Evolutionary conservation across 2,113 vertebrate species (phyloP).

Genomic region (Tenebrosternarchus preto): DNA sequence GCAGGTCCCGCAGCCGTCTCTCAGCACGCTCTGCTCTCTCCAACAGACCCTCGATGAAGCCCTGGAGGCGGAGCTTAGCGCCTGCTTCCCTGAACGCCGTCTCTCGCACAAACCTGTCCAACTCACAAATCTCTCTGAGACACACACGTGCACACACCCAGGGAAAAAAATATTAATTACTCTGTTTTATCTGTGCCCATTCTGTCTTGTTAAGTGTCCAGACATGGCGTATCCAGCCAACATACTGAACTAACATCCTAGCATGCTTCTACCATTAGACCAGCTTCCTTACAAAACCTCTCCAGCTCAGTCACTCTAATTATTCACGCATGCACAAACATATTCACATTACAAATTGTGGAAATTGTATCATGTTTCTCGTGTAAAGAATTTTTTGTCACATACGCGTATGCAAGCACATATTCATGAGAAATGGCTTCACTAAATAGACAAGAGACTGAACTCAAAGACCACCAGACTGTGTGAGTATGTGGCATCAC

Average conservation of each 20-base stretch:
- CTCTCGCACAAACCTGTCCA: conserved; percentile 88
- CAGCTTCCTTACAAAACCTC: no score
- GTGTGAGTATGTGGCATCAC: conserved; percentile 19
- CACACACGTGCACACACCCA: conserved; percentile 20
- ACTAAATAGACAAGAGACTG: background rate
- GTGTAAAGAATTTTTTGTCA: no score
- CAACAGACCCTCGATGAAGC: conserved; percentile 91
- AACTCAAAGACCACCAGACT: conserved; percentile 17
- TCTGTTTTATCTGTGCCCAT: background rate
- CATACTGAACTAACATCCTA: no score
- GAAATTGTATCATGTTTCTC: no score
- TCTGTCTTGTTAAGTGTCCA: no score
- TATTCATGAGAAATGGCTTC: background rate
- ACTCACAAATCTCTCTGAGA: conserved; percentile 86
- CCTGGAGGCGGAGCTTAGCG: conserved; percentile 88
- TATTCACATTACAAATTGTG: no score
- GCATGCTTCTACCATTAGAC: no score
- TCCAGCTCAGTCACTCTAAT: background rate
- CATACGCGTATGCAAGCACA: background rate
- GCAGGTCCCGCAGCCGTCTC: conserved; percentile 79
- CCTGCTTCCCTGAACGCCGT: conserved; percentile 85
- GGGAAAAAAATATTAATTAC: background rate
- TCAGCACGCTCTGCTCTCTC: conserved; percentile 87
- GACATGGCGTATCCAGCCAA: background rate
- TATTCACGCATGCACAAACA: background rate